Conservation (phyloP, 2,888 invertebrate genomes). For the Plagodis pulveraria region DNA sequence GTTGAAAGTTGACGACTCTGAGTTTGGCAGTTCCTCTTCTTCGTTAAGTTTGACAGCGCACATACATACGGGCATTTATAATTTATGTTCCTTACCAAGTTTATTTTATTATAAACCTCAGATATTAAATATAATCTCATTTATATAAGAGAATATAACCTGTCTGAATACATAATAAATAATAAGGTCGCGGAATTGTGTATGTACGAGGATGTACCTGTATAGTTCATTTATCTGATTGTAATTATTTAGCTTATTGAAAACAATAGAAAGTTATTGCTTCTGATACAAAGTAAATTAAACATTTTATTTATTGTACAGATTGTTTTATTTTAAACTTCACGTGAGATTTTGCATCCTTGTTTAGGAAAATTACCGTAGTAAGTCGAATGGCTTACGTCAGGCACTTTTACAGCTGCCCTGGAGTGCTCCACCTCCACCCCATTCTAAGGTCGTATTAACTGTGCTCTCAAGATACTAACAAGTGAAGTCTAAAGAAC, state of each 20-base stretch:
- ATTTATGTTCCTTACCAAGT: background rate
- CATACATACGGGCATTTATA: too few species aligned
- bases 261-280: conserved; percentile 11
- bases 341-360: too few species aligned
- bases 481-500: too few species aligned
- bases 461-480: too few species aligned
- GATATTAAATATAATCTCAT: conserved; percentile 5
- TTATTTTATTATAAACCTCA: background rate
- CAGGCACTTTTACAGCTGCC: too few species aligned
- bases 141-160: background rate
- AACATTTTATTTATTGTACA: conserved; percentile 29
- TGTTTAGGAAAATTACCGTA: too few species aligned
- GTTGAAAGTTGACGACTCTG: too few species aligned
- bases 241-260: conserved; percentile 1
- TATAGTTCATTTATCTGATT: background rate
- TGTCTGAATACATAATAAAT: background rate
- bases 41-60: too few species aligned
- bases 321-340: conserved; percentile 29
- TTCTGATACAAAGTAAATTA: conserved; percentile 6
- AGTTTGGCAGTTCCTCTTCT: too few species aligned
- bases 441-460: too few species aligned
- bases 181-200: background rate
- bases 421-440: too few species aligned
- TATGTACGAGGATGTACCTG: background rate
- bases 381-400: too few species aligned